These are phyloP conservation scores for Rhabdophis nuchalis DNA, from an alignment of 2,797 vertebrate species.

Conservation along the genomic window DNA sequence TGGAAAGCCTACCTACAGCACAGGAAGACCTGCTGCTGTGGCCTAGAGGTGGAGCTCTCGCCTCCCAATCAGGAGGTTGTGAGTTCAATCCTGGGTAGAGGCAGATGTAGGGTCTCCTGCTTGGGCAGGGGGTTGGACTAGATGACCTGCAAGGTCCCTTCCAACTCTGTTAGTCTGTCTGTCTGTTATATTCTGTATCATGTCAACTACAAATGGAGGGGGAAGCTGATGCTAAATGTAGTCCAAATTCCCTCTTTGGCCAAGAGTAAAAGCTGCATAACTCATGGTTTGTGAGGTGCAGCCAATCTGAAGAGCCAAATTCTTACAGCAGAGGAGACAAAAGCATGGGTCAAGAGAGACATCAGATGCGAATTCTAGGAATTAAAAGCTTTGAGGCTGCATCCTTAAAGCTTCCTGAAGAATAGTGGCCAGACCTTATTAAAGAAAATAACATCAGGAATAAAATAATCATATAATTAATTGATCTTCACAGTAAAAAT, in stretches of 20 bases:
- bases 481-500: slow-evolving; percentile 25
- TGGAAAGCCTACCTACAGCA: not conserved
- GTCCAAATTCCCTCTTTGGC: not conserved
- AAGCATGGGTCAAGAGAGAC: not conserved
- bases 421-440: slow-evolving; percentile 49
- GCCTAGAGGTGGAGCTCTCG: too few relatives aligned
- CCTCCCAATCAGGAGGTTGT: too few relatives aligned
- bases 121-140: too few relatives aligned
- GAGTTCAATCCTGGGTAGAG: too few relatives aligned
- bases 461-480: slow-evolving; percentile 37
- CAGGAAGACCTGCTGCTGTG: too few relatives aligned
- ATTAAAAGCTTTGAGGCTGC: not conserved
- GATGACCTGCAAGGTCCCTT: too few relatives aligned
- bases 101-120: too few relatives aligned
- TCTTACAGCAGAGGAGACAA: not conserved
- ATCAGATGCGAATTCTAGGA: not conserved
- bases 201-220: not conserved
- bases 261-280: not conserved
- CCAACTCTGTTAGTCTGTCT: too few relatives aligned
- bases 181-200: not conserved
- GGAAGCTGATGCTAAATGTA: not conserved
- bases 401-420: slow-evolving; percentile 38
- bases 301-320: not conserved
- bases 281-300: not conserved
- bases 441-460: slow-evolving; percentile 43